Base-by-base conservation (phyloP, 92 coral and sea anemone genomes). In the Actinostola sp. region DNA sequence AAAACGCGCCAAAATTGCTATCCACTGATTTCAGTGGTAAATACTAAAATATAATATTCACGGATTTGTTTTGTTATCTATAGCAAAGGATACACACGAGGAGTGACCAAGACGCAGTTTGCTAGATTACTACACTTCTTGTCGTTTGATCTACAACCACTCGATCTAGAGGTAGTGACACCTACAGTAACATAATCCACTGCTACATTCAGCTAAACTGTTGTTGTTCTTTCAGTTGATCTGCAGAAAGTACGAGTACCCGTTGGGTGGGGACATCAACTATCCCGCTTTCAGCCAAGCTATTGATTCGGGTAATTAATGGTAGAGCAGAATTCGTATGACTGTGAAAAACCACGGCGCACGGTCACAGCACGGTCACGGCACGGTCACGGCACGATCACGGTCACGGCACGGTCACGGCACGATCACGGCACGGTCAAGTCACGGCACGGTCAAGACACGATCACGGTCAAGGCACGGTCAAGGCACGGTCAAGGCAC, bases 201-300 rank as follows among this genome's bases (percentile, higher is more conserved):
- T n/a, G n/a, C n/a, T n/a, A n/a, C n/a, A n/a, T n/a, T 41, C 15
- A 23, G 54, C 54, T 2, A 13, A 9, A 48, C 54, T 8, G 21
- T 48, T 13, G 21, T 48, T 75, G 16, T 30, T 55, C 54, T 30
- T 59, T 5, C 62, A 94, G 98, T 85, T 94, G 60, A 84, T 94
- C 67, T 94, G 97, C 60, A 91, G 80, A 84, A 94, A 94, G 87
- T 94, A 85, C 53, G 97, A 91, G 67, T 94, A 91, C 60, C 97
- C 97, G 1, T 93, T 92, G 51, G 98, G 98, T 36, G 98, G 98
- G 0, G 98, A 94, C 24, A 80, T 94, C 23, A 94, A 94, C 83
- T 94, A 94, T 75, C 96, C 98, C 1, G 98, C 98, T 26, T 94
- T 94, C 71, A 92, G 92, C 45, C 98, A 94, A 67, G 93, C 98